A percentile compares a stretch with the other conserved stretches of the same genome.
phyloP scores from a whole-genome alignment of 2,113 vertebrate genomes.

The Caloenas nicobarica region DNA sequence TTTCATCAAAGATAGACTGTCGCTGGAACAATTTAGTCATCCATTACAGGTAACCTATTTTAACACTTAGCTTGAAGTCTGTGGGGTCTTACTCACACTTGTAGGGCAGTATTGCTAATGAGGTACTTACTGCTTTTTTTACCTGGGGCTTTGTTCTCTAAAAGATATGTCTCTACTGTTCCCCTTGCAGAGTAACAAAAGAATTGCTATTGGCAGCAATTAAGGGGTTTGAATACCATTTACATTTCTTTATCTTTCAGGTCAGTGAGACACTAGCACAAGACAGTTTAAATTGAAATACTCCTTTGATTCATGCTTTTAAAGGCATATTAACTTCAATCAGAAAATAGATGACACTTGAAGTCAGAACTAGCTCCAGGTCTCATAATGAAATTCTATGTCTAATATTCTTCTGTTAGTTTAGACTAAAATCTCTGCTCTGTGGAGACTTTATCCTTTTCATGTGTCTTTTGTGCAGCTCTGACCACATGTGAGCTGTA shows the following conservation, averaged over 20 bases:
- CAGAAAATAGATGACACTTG: neutral
- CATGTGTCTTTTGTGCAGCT: neutral
- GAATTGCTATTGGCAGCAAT: conserved; percentile 54
- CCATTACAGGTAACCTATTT: conserved; percentile 39
- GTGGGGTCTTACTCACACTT: neutral
- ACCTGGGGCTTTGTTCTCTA: conserved; percentile 23
- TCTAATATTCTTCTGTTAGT: neutral
- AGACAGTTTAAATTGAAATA: conserved; percentile 45
- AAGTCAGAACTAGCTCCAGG: conserved; percentile 5
- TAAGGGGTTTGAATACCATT: conserved; percentile 50
- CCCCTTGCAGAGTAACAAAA: conserved; percentile 40
- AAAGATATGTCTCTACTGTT: conserved; percentile 26
- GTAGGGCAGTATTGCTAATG: conserved; percentile 41
- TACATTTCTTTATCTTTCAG: conserved; percentile 62
- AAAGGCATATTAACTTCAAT: conserved; percentile 6
- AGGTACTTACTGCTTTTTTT: conserved; percentile 34
- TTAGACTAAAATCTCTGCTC: neutral
- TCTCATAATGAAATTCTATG: neutral
- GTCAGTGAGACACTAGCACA: conserved; percentile 33
- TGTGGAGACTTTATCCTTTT: neutral
- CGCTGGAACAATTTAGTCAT: conserved; percentile 53
- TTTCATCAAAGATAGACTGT: conserved; percentile 36
- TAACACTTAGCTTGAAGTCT: conserved; percentile 37
- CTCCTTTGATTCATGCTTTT: conserved; percentile 29
- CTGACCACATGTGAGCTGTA: neutral